Evolutionary conservation across 92 coral and sea anemone genomes (phyloP), one percentile per base, ranked within the genome.

Genomic region (Parazoanthus swiftii): DNA sequence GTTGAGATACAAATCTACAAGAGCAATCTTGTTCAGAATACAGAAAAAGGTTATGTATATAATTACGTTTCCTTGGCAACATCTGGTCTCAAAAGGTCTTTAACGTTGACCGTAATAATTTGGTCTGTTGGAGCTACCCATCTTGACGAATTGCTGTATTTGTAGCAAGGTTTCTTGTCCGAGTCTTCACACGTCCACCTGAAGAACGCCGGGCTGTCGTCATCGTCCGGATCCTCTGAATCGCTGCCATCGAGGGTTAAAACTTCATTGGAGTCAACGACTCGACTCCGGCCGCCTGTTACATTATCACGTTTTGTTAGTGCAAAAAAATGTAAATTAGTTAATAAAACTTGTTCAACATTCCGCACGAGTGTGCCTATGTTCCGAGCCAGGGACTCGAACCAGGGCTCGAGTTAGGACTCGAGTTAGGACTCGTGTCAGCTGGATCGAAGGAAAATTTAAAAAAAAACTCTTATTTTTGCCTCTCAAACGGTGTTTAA

Each of bases 141-240:
- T 46, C 87, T 15, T 15, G 29, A 33, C 43, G 42, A 46, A 7
- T 18, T 14, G 21, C 1, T 50, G 65, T 71, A 43, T 25, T 70
- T 73, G 66, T 25, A 84, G 77, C 87, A 84, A 84, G 87, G 87
- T 25, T 44, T 84, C 16, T 26, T 25, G 37, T 84, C 26, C 7
- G 87, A 84, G 87, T 84, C 87, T 46, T 84, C 87, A 51, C 87
- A 84, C 15, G 26, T 16, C 87, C 87, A 84, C 6, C 68, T 70
- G 87, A 9, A 84, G 43, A 67, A 43, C 20, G 66, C 46, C 25
- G 67, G 43, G 8, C 42, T 71, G 44, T 84, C 79, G 66, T 84
- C 87, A 33, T 84, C 71, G 43, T 84, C 79, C 26, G 87, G 87
- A 35, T 84, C 87, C 29, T 84, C 16, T 16, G 85, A 80, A 13